phyloP scores from a whole-genome alignment of 2,113 vertebrate species.

The Sylvia atricapilla region DNA sequence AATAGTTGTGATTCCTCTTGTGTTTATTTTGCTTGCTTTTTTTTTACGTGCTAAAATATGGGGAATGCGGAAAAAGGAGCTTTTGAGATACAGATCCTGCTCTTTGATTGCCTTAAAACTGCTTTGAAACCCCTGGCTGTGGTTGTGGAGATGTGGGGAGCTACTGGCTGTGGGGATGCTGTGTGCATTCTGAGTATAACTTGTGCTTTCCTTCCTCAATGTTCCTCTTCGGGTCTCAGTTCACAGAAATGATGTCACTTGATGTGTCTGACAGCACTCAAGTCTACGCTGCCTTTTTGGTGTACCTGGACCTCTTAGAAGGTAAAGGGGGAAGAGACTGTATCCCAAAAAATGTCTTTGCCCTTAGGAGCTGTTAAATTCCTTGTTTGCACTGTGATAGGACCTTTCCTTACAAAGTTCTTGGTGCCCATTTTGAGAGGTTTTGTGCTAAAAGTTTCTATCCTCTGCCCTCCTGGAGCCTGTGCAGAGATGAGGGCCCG shows the following conservation, averaged over 20 bases:
- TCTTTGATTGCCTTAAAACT: neutral
- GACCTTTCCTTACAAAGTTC: neutral
- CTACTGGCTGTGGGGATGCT: neutral
- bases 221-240: constrained; percentile 73
- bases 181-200: neutral
- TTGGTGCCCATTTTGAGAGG: neutral
- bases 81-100: neutral
- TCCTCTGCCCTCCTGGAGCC: neutral
- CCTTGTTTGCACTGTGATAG: neutral
- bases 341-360: neutral
- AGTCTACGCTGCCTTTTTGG: constrained; percentile 88
- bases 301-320: constrained; percentile 90
- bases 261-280: constrained; percentile 81
- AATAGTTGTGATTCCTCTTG: neutral
- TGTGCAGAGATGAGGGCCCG: accelerated
- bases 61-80: neutral
- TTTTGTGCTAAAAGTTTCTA: neutral
- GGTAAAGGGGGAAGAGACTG: constrained; percentile 68
- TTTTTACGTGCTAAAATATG: accelerated
- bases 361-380: neutral
- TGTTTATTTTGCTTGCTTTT: neutral
- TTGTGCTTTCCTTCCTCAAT: neutral
- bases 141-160: too few relatives aligned
- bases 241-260: constrained; percentile 84
- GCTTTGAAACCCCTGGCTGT: neutral